Conservation (phyloP, 2,888 invertebrate genomes). For the Fragum sueziense region DNA sequence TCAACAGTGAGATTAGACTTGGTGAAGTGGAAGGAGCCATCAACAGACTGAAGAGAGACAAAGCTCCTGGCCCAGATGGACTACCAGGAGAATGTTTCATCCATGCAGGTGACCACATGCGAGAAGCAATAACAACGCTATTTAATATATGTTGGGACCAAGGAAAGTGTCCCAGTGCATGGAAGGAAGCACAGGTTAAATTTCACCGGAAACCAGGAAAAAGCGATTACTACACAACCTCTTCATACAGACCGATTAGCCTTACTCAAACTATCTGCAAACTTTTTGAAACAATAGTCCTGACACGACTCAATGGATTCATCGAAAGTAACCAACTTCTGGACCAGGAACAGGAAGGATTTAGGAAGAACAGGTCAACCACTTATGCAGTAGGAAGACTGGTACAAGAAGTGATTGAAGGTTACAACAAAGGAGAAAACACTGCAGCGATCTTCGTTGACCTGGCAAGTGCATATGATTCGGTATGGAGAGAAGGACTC, state of each 20-base stretch:
- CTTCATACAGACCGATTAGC: slow-evolving; percentile 29
- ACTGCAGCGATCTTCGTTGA: no score
- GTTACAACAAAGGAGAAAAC: no score
- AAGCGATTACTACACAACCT: slow-evolving; percentile 13
- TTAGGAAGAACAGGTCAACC: slow-evolving; percentile 22
- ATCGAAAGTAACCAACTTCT: slow-evolving; percentile 14
- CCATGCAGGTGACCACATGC: not conserved
- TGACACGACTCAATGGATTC: slow-evolving; percentile 4
- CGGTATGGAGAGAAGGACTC: no score
- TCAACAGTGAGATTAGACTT: not conserved
- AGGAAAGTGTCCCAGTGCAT: slow-evolving; percentile 8
- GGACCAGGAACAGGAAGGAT: slow-evolving; percentile 27
- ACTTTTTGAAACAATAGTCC: slow-evolving; percentile 17
- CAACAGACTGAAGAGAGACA: not conserved
- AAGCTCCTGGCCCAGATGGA: slow-evolving; percentile 11
- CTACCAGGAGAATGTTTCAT: slow-evolving; percentile 4
- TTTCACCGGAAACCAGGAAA: slow-evolving; percentile 28
- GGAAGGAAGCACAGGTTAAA: slow-evolving; percentile 24
- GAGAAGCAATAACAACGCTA: not conserved
- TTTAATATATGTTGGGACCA: slow-evolving; percentile 24
- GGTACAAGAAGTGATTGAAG: no score
- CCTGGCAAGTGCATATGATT: no score
- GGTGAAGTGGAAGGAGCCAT: slow-evolving; percentile 17
- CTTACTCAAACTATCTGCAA: slow-evolving; percentile 18
- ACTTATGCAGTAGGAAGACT: slow-evolving; percentile 15